phyloP scores from a whole-genome alignment of 1,140 invertebrate species.

The Ooceraea biroi region DNA sequence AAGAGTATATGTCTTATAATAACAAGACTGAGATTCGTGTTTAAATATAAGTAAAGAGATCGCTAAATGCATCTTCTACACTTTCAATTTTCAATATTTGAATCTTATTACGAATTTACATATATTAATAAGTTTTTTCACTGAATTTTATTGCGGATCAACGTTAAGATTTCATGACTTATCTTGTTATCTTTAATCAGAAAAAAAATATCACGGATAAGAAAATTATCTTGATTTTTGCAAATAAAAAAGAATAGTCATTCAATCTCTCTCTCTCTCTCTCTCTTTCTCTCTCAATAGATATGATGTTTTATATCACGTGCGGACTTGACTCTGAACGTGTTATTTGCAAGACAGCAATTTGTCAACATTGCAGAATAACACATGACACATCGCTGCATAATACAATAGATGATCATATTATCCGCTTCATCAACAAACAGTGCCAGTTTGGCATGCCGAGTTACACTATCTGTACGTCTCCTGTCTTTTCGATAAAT shows the following conservation, averaged over 20 bases:
- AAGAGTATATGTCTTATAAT: not conserved
- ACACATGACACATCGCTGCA: not conserved
- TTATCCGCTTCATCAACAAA: no score
- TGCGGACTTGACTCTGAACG: not conserved
- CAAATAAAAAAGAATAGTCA: not conserved
- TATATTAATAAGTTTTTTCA: not conserved
- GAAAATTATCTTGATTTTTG: not conserved
- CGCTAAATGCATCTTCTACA: not conserved
- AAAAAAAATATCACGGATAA: not conserved
- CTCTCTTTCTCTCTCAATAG: no score
- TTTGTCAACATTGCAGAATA: not conserved
- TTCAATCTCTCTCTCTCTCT: no score
- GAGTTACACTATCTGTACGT: not conserved
- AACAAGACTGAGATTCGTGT: not conserved
- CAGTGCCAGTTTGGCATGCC: no score
- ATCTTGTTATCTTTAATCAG: not conserved
- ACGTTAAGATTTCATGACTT: not conserved
- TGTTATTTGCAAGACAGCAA: not conserved
- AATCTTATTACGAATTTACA: not conserved
- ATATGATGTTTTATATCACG: not conserved
- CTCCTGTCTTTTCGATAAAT: not conserved
- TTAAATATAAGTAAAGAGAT: not conserved
- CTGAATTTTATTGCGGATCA: not conserved
- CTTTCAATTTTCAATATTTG: not conserved
- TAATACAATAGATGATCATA: no score